Evolutionary conservation across 2,113 vertebrate genomes (phyloP).

Genomic region (Antigone vipio): DNA sequence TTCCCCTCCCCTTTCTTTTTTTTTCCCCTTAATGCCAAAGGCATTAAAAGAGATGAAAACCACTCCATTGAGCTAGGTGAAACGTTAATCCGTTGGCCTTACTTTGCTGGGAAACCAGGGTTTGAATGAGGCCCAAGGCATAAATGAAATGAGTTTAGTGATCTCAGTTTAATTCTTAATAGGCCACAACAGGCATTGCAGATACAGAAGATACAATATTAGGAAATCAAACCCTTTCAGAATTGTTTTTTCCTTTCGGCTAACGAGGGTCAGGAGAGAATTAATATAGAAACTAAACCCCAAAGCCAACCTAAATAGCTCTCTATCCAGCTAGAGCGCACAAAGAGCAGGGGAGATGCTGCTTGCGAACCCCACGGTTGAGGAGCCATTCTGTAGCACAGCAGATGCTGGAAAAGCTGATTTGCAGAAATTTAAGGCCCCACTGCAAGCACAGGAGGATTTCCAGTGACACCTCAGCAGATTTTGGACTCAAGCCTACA

Average conservation of each 20-base stretch:
- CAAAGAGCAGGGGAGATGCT: not conserved
- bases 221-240: conserved; percentile 57
- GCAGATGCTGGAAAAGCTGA: not conserved
- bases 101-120: conserved; percentile 67
- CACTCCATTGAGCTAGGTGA: conserved; percentile 57
- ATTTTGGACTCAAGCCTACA: not conserved
- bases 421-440: not conserved
- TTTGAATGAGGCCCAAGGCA: conserved; percentile 73
- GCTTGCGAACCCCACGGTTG: not conserved
- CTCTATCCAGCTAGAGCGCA: not conserved
- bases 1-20: not conserved
- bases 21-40: conserved; percentile 65
- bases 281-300: conserved; percentile 37
- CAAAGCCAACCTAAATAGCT: conserved; percentile 13
- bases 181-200: conserved; percentile 62
- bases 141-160: conserved; percentile 72
- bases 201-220: conserved; percentile 52
- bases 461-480: conserved; percentile 29
- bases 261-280: conserved; percentile 72
- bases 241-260: conserved; percentile 61
- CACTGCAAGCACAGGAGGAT: not conserved
- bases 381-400: not conserved
- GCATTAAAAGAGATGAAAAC: conserved; percentile 75
- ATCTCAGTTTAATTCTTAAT: conserved; percentile 72
- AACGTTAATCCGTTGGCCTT: conserved; percentile 66